These are phyloP conservation scores for Elegia similella DNA, from an alignment of 2,888 invertebrate genomes.

Conservation along the genomic window DNA sequence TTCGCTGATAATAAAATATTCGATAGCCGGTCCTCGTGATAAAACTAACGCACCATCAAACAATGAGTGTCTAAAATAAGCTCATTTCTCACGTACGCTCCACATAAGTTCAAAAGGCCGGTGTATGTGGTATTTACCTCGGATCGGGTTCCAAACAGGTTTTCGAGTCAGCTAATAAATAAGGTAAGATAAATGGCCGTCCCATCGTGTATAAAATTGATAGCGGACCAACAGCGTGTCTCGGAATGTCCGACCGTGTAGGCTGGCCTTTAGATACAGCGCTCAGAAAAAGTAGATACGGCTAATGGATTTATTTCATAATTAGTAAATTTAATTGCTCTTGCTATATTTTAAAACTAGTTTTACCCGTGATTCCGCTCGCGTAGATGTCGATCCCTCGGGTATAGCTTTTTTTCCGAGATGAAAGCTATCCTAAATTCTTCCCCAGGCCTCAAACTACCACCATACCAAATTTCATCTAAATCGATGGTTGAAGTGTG, in stretches of 20 bases:
- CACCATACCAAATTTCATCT: too few relatives aligned
- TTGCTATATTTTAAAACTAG: background rate
- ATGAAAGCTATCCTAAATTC: too few relatives aligned
- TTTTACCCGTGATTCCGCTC: too few relatives aligned
- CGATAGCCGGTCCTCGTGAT: slow-evolving; percentile 25
- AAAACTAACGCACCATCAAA: slow-evolving; percentile 9
- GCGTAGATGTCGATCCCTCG: too few relatives aligned
- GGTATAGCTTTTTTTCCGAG: too few relatives aligned
- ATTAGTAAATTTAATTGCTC: slow-evolving; percentile 2
- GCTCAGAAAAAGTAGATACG: slow-evolving; percentile 49
- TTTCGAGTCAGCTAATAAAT: slow-evolving; percentile 76
- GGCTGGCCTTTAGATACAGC: slow-evolving; percentile 48
- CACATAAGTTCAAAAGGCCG: slow-evolving; percentile 29
- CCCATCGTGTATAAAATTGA: slow-evolving; percentile 78
- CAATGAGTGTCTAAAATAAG: background rate
- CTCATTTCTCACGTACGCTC: slow-evolving; percentile 44
- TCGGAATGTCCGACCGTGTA: slow-evolving; percentile 63
- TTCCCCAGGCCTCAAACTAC: too few relatives aligned
- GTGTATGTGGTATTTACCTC: slow-evolving; percentile 57
- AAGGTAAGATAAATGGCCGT: slow-evolving; percentile 78
- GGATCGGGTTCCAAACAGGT: slow-evolving; percentile 68
- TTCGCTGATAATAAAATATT: slow-evolving; percentile 42
- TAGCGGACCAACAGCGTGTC: slow-evolving; percentile 65
- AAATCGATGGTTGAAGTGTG: too few relatives aligned
- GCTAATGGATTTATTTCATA: slow-evolving; percentile 53